Percentiles rank a stretch among this genome's conserved stretches.
Conservation (phyloP, 2,888 invertebrate genomes). For the Cephus nigrinus region DNA sequence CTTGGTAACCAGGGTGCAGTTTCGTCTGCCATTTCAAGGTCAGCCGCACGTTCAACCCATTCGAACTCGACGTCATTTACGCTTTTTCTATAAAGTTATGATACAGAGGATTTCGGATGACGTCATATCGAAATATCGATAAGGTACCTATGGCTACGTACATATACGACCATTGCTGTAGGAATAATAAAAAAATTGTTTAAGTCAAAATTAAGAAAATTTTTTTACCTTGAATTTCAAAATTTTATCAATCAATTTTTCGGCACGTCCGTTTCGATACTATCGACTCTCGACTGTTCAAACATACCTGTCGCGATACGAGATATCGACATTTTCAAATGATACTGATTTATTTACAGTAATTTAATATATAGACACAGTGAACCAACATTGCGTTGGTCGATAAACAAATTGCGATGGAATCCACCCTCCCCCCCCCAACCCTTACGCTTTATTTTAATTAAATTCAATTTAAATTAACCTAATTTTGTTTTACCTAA, state of each 20-base stretch:
- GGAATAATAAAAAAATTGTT: no score
- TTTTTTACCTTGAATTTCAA: no score
- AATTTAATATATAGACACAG: background rate
- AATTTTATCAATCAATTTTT: no score
- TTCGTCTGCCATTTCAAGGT: constrained; percentile 24
- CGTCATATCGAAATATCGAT: no score
- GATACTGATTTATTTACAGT: background rate
- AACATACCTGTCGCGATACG: background rate
- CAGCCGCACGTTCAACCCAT: constrained; percentile 10
- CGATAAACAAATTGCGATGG: background rate
- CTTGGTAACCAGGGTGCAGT: constrained; percentile 18
- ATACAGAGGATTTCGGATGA: no score
- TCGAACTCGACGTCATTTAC: no score
- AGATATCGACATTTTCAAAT: background rate
- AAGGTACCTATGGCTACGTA: no score
- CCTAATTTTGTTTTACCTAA: background rate
- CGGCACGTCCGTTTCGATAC: background rate
- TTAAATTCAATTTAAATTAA: background rate
- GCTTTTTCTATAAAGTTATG: no score
- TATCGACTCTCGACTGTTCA: background rate
- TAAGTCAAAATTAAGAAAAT: no score
- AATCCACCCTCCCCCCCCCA: background rate
- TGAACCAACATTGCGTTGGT: background rate
- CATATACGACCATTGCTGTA: no score
- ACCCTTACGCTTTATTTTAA: background rate